phyloP scores from a whole-genome alignment of 2,797 vertebrate genomes.

The Lagorchestes hirsutus region DNA sequence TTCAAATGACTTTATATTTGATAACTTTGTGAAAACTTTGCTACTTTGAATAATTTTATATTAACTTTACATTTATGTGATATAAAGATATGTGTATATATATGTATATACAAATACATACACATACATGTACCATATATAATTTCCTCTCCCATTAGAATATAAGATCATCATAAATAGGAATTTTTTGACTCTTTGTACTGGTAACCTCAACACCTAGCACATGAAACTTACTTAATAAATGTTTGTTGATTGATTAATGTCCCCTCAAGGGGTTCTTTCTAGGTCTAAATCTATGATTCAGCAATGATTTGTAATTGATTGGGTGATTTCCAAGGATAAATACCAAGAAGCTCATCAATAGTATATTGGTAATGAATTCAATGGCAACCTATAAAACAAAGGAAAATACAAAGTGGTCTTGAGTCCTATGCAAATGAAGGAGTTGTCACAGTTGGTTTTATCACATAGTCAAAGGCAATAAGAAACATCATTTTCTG shows the following conservation, averaged over 20 bases:
- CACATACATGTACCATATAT: too few species aligned
- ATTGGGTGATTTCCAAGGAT: neutral
- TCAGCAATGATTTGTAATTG: neutral
- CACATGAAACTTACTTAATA: neutral
- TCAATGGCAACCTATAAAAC: neutral
- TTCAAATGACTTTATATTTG: too few species aligned
- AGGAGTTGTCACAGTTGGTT: neutral
- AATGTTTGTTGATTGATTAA: neutral
- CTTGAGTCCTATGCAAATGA: neutral
- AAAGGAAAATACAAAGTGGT: neutral
- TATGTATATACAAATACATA: too few species aligned
- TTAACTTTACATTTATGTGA: too few species aligned
- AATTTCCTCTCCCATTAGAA: too few species aligned
- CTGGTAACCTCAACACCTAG: neutral
- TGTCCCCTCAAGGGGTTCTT: neutral
- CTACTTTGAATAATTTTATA: too few species aligned
- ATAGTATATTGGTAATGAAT: neutral
- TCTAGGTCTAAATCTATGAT: neutral
- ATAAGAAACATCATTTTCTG: neutral
- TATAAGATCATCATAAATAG: neutral
- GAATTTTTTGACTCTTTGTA: neutral
- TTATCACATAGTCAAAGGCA: neutral
- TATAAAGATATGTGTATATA: too few species aligned
- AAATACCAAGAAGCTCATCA: neutral
- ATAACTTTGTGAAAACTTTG: too few species aligned